Conservation (phyloP, 2,113 vertebrate genomes). For the Muntiacus reevesi region DNA sequence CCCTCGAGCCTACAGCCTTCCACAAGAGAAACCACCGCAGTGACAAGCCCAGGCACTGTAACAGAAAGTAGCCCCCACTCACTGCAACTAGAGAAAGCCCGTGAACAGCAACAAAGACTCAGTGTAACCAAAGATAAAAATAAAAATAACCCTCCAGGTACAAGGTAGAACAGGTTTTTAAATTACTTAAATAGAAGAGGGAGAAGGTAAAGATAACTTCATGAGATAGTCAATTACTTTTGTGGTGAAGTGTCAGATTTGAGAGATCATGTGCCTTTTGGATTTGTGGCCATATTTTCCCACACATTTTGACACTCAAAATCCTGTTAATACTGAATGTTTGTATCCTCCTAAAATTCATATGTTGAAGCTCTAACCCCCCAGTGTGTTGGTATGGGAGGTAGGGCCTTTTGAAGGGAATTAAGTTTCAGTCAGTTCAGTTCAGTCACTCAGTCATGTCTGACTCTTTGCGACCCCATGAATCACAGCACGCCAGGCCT, state of each 20-base stretch:
- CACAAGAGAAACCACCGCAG: neutral
- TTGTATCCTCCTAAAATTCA: neutral
- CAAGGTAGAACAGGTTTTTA: neutral
- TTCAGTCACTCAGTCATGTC: too few species aligned
- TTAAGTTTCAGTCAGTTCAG: neutral
- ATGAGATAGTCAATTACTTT: neutral
- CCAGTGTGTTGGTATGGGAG: neutral
- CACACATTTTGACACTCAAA: neutral
- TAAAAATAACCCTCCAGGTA: constrained; percentile 7
- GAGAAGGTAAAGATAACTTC: neutral
- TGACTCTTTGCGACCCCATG: too few species aligned
- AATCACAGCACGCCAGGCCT: too few species aligned
- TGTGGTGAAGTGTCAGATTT: neutral
- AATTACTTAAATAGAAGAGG: neutral
- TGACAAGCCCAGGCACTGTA: neutral
- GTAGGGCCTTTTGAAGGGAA: neutral
- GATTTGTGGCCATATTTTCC: neutral
- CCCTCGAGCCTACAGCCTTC: neutral
- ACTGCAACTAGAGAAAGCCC: neutral
- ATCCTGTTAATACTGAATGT: neutral
- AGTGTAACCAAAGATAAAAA: neutral
- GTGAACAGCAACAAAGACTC: neutral
- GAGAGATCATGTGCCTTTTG: neutral
- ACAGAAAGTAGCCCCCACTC: neutral
- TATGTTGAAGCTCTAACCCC: neutral